Base-by-base conservation (phyloP, 2,113 vertebrate genomes). In the Alosa alosa region DNA sequence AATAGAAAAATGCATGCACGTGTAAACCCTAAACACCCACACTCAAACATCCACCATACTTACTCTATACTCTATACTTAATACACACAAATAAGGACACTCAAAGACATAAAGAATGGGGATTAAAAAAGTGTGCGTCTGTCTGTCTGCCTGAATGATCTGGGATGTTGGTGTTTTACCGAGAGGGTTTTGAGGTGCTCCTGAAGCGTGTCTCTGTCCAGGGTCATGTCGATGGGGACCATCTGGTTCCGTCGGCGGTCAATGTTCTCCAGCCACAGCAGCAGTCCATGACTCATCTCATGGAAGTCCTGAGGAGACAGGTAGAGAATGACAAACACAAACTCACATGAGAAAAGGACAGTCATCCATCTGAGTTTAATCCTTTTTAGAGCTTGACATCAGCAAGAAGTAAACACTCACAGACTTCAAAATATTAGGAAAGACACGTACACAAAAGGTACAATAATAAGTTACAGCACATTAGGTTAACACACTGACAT, bases 211-310 rank as follows among this genome's bases (percentile, higher is more conserved):
- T 98, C 97, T 0, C 91, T 88, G 85, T 99, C 98, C 84, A 95
- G 93, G 83, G 94, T 95, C 75, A 96, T 92, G 92, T 96, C 95
- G 11, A 99, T 93, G 25, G 98, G 98, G 44, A 96, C 89, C 36
- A 99, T 96, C 90, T 99, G 96, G 68, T 98, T 98, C 94, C 97
- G 97, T 44, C 98, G 94, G 83, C 98, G 96, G 92, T 99, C 98
- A 6, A 99, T 99, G 88, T 99, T 99, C 91, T 99, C 98, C 90
- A 99, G 89, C 98, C 98, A 98, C 50, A 99, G 96, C 84, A 99
- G 95, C 83, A 99, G 94, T 47, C 96, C 95, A 0, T 99, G 98
- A 89, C 98, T 98, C 96, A 97, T 96, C 94, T 99, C 98, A 84
- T 99, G 98, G 93, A 99, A 99, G 89, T 98, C 98, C 98, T 99